Base-by-base conservation (phyloP, 2,797 vertebrate genomes). In the Hypotaenidia philippensis region DNA sequence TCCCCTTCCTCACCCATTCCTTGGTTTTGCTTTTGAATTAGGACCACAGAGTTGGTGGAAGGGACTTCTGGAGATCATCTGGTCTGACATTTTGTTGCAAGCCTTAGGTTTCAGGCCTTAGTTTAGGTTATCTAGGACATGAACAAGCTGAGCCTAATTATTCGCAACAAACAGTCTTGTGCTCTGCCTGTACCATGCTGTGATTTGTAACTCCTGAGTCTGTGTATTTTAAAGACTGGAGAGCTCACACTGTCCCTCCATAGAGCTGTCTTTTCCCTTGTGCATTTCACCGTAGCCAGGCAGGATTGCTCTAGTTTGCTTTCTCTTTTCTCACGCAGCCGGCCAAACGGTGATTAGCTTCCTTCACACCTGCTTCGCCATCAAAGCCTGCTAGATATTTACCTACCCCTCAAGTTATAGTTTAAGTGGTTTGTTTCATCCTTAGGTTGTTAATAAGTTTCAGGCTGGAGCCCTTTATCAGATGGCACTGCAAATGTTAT, bases 221-320 rank as follows among this genome's bases (percentile, higher is more conserved):
- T 18, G 1, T 29, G 56, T 14, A 3, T 59, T 71, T 75, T 53
- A 32, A 75, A 55, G 38, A 11, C 69, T 36, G 66, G 72, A 12
- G 12, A 27, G 16, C 38, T 78, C 45, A 13, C 0, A 0, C n/a
- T 44, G 26, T 45, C n/a, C 17, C 36, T 16, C 6, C 11, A 3
- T 11, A 3, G 27, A 66, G 52, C 44, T 77, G 31, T 1, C 55
- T 53, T 93, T 92, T 75, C 7, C 32, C 19, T 83, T 56, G 29
- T 21, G 26, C 59, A 23, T 91, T 92, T 89, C 61, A 21, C 19
- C 0, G 1, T 52, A 69, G 40, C 55, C 34, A 68, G 45, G 45
- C 55, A 66, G 31, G 10, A 23, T 49, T 86, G 45, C 34, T 81
- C 18, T 65, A 38, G 31, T 85, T 89, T 69, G 36, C 38, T 36